Evolutionary conservation across 2,888 invertebrate species (phyloP), one percentile per base, ranked within the genome.

Genomic region (Amiota mariae): DNA sequence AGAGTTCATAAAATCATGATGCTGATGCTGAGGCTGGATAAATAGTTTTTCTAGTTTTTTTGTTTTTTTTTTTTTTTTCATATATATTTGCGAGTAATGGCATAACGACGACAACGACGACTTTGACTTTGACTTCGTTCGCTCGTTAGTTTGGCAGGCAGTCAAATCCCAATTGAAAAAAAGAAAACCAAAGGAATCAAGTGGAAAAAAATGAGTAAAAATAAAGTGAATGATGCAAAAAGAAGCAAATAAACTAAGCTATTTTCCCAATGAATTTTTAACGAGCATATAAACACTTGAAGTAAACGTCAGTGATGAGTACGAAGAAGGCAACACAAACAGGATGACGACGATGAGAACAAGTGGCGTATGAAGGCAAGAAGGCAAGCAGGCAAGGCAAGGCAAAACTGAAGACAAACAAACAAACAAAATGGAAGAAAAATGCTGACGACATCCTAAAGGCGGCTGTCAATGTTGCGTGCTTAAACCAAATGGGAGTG

Each of bases 251-350:
- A 74, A 78, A 76, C 75, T 80, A 72, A 76, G 77, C 36, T 76
- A 78, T 66, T 76, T 77, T 71, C 8, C 20, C 54, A 75, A 72
- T 75, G 74, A 77, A 76, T 77, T 77, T 80, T 76, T 70, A 73
- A 76, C 73, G 76, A 74, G 78, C 76, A 75, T 67, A 72, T 71
- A 70, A 76, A 71, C 75, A 73, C 74, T 72, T 61, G 63, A 73
- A 77, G 71, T 67, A 70, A 63, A 49, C 57, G 67, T 67, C 59
- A 12, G 18, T 59, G 59, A 59, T 20, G 20, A 15, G 59, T 12
- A 54, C n/a, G 13, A 12, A n/a, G n/a, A n/a, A 1, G 13, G 1
- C 54, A 11, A 54, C n/a, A 54, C 54, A 54, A 54, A 54, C 54
- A 66, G 20, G 48, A 48, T 67, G 74, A 15, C 15, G 74, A 66